These are phyloP conservation scores for Aporrectodea caliginosa DNA, from an alignment of 1,140 invertebrate species.

Conservation along the genomic window DNA sequence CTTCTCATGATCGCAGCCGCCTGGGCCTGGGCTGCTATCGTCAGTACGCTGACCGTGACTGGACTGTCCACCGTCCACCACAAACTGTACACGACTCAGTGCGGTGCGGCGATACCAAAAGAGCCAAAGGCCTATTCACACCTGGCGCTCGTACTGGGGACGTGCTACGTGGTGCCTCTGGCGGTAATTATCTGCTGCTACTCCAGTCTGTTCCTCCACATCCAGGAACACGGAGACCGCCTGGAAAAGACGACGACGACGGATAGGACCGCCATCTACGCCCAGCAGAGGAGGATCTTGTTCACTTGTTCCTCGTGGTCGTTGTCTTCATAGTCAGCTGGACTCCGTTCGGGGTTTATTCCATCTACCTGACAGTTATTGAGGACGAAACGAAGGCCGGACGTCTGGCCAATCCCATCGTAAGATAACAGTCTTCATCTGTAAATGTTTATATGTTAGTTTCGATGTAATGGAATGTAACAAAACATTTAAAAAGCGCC, in stretches of 20 bases:
- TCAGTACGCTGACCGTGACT: constrained; percentile 49
- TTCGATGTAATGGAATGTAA: too few species aligned
- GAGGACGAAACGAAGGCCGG: constrained; percentile 45
- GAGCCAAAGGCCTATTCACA: constrained; percentile 40
- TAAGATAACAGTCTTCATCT: too few species aligned
- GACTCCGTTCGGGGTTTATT: constrained; percentile 56
- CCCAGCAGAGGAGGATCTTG: constrained; percentile 57
- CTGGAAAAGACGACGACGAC: neutral
- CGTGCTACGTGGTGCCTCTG: constrained; percentile 47
- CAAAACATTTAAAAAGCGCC: too few species aligned
- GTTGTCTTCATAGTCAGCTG: constrained; percentile 56
- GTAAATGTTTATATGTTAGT: too few species aligned
- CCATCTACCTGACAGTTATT: constrained; percentile 47
- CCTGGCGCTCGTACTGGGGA: constrained; percentile 51
- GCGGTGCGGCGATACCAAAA: constrained; percentile 48
- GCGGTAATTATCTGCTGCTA: constrained; percentile 56
- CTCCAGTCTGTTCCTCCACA: constrained; percentile 55
- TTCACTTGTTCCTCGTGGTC: constrained; percentile 57
- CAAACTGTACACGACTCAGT: constrained; percentile 56
- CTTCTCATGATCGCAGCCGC: constrained; percentile 54
- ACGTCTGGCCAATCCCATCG: too few species aligned
- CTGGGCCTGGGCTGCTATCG: constrained; percentile 55
- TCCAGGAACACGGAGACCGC: constrained; percentile 47
- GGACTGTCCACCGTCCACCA: constrained; percentile 52
- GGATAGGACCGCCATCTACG: constrained; percentile 40